phyloP scores from a whole-genome alignment of 1,140 invertebrate genomes.

The Meloidogyne exigua region DNA sequence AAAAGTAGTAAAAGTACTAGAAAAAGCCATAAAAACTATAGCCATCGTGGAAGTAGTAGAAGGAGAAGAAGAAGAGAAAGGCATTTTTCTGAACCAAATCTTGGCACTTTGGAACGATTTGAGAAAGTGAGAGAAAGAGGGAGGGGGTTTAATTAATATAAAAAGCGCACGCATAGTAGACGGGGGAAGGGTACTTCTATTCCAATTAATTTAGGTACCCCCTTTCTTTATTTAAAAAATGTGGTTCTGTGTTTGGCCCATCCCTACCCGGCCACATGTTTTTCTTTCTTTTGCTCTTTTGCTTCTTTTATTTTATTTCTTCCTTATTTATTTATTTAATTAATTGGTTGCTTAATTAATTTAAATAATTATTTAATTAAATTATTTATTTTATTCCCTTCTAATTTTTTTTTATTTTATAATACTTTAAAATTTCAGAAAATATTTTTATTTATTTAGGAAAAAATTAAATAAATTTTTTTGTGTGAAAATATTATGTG shows the following conservation, averaged over 20 bases:
- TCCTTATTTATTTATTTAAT: background rate
- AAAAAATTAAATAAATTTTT: background rate
- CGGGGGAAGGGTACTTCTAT: background rate
- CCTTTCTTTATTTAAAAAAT: background rate
- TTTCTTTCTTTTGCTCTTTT: background rate
- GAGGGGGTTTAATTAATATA: background rate
- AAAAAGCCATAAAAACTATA: background rate
- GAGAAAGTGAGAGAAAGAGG: conserved; percentile 39
- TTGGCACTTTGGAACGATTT: conserved; percentile 41
- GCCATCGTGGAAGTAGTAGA: conserved; percentile 3
- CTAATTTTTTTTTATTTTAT: background rate
- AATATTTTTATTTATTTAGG: background rate
- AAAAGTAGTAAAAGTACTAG: background rate
- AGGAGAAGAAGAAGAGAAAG: background rate
- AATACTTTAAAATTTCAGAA: background rate
- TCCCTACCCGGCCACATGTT: background rate
- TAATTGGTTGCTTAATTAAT: too few species aligned
- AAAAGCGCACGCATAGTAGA: background rate
- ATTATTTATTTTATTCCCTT: background rate
- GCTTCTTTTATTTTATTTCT: background rate
- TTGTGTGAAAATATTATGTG: background rate
- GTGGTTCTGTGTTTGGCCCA: conserved; percentile 11
- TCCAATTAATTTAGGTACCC: background rate
- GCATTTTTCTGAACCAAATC: conserved; percentile 43
- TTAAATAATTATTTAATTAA: too few species aligned